These are phyloP conservation scores for Ophion slaviceki DNA, from an alignment of 2,888 invertebrate species.

Conservation along the genomic window DNA sequence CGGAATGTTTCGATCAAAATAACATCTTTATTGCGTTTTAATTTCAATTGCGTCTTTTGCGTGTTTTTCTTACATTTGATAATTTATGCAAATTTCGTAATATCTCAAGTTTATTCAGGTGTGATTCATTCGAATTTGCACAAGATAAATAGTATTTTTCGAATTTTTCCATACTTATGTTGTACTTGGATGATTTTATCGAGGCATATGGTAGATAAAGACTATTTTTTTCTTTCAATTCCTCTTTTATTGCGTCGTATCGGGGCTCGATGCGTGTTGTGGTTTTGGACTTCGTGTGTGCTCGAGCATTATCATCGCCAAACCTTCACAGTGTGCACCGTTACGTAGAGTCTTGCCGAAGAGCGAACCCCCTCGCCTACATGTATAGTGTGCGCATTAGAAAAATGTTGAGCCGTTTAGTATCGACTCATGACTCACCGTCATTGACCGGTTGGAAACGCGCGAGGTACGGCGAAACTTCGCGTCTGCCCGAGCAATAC, in stretches of 20 bases:
- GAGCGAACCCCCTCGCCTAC: neutral
- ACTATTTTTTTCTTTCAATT: neutral
- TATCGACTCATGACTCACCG: conserved; percentile 14
- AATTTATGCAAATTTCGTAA: too few species aligned
- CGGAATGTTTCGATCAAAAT: too few species aligned
- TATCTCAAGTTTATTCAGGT: too few species aligned
- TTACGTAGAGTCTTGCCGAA: neutral
- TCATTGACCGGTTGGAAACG: conserved; percentile 1
- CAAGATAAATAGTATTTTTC: too few species aligned
- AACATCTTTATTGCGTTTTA: too few species aligned
- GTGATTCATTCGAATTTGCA: too few species aligned
- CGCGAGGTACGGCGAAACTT: neutral
- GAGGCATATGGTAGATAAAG: neutral
- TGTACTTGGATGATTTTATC: neutral
- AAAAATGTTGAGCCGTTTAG: conserved; percentile 22
- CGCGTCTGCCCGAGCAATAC: neutral
- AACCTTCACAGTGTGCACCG: neutral
- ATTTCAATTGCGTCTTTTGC: too few species aligned
- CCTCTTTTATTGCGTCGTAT: too few species aligned
- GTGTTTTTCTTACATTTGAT: too few species aligned
- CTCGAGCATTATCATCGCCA: neutral
- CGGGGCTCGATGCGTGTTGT: too few species aligned
- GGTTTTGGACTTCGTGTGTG: neutral
- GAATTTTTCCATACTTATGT: too few species aligned
- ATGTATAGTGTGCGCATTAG: neutral